Base-by-base conservation (phyloP, 2,797 vertebrate species). In the Salarias fasciatus region DNA sequence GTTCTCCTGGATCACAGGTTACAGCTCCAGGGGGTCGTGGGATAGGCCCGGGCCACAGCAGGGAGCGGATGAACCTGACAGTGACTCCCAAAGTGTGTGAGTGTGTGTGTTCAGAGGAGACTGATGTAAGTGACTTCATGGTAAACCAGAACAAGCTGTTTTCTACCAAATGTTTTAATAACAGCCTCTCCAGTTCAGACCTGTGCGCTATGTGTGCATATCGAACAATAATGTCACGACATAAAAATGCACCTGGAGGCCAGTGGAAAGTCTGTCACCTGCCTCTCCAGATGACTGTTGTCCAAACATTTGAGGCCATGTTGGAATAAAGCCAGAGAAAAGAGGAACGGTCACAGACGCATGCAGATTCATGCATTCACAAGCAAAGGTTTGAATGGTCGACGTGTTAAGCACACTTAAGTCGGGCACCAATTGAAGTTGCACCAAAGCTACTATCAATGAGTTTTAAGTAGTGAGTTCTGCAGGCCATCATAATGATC, bases 1-100 rank as follows among this genome's bases (percentile, higher is more conserved):
- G 56, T 79, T 74, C 77, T 83, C 62, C 65, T 69, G 80, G 84
- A 83, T 75, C 88, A 82, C 77, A 83, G 84, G 71, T 75, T 83
- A 65, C 51, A 72, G 54, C 80, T 82, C 65, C 53, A 8, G 65
- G 78, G 63, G 69, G 46, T 63, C 62, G 40, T 66, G 87, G 82
- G 86, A 79, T 74, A 48, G 79, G 84, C 73, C 73, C 10, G 33
- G 63, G 44, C 35, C 76, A 45, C 79, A 45, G 73, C 52, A 30
- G 84, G 77, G 66, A 84, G 72, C 50, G 61, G 74, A 83, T 67
- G 14, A 50, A 62, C 56, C 74, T 55, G 48, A 72, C 47, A 50
- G 67, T 57, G 69, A 73, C 69, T 72, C 60, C 49, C 5, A 52
- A 13, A 63, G 58, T 62, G 40, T 47, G 28, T 47, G 56, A 36